Conservation (phyloP, 2,888 invertebrate genomes). For the Cephalotes varians region DNA sequence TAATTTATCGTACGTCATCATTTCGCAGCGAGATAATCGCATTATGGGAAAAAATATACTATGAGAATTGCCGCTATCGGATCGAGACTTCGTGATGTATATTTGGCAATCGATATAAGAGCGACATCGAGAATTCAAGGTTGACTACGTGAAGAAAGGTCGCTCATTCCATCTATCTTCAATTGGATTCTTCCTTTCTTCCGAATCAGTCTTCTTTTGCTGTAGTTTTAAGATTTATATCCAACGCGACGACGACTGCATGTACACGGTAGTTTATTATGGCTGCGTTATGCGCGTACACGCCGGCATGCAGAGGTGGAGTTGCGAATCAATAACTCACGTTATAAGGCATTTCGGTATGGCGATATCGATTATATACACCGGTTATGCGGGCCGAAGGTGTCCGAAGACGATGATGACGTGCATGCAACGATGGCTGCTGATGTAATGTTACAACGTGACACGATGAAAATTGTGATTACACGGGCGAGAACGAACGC, state of each 20-base stretch:
- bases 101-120: background rate
- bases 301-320: conserved; percentile 58
- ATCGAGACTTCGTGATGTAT: background rate
- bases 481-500: conserved; percentile 47
- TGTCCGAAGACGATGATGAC: conserved; percentile 62
- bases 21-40: conserved; percentile 20
- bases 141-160: conserved; percentile 5
- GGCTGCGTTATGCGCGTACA: conserved; percentile 68
- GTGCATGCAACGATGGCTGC: conserved; percentile 39
- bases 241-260: too few species aligned
- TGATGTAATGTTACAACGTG: conserved; percentile 27
- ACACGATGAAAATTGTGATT: conserved; percentile 51
- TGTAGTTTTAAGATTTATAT: background rate
- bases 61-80: background rate
- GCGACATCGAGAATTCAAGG: background rate
- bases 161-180: background rate
- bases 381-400: conserved; percentile 61
- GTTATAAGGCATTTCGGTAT: conserved; percentile 76
- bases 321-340: conserved; percentile 75
- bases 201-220: background rate
- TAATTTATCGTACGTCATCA: conserved; percentile 20
- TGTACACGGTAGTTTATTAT: conserved; percentile 59
- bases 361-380: conserved; percentile 74
- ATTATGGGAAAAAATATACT: conserved; percentile 18
- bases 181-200: background rate